Percentiles rank a stretch among this genome's conserved stretches.
Evolutionary conservation across 2,797 vertebrate species (phyloP).

Genomic region (Nannoperca obscura): DNA sequence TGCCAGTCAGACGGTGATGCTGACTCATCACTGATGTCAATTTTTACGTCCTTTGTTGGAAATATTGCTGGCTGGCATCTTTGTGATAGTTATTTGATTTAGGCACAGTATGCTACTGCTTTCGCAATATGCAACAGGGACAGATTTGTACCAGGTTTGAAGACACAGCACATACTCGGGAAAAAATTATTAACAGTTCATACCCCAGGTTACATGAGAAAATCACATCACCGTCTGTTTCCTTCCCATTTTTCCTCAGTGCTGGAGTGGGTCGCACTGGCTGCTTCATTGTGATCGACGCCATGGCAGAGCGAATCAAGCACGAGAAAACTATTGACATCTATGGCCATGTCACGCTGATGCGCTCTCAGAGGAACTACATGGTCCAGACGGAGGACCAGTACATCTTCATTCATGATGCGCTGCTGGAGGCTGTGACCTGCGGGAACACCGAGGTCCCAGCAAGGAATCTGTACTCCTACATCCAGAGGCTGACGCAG

Average conservation of each 20-base stretch:
- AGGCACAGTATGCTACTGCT: conserved; percentile 37
- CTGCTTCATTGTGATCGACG: conserved; percentile 99
- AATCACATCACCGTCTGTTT: conserved; percentile 34
- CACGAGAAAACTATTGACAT: conserved; percentile 98
- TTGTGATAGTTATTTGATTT: conserved; percentile 61
- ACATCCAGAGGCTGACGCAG: conserved; percentile 98
- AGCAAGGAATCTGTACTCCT: conserved; percentile 96
- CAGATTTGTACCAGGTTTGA: conserved; percentile 42
- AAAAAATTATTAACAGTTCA: conserved; percentile 4
- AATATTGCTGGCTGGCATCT: conserved; percentile 72
- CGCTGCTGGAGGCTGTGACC: conserved; percentile 96
- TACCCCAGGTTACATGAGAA: conserved; percentile 12
- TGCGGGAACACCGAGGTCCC: conserved; percentile 99
- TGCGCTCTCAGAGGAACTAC: conserved; percentile 99
- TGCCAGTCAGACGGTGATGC: conserved; percentile 65
- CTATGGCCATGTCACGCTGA: conserved; percentile 98
- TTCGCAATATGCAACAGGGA: conserved; percentile 13
- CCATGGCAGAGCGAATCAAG: conserved; percentile 98
- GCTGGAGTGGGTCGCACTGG: conserved; percentile 98
- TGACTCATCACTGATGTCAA: conserved; percentile 76
- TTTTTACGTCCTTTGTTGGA: conserved; percentile 67
- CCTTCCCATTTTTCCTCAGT: conserved; percentile 69
- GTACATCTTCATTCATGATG: conserved; percentile 98
- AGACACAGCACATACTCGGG: conserved; percentile 22
- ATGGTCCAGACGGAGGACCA: conserved; percentile 99